Evolutionary conservation across 2,113 vertebrate species (phyloP), one percentile per base, ranked within the genome.

Genomic region (Hystrix cristata): DNA sequence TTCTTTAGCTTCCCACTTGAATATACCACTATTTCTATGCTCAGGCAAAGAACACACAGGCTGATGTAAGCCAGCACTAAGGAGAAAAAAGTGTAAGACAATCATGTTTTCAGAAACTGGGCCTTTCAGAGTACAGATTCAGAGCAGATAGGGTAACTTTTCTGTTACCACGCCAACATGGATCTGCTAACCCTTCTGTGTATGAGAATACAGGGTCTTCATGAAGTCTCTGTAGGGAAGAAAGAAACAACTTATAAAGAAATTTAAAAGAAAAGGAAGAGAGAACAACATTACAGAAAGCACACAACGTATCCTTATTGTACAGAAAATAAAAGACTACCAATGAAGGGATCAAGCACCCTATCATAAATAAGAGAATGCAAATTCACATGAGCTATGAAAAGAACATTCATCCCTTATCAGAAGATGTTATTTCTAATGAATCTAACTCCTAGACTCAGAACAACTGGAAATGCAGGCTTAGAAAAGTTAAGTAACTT

Each of bases 161-260:
- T 64, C 87, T 62, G 46, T 76, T 90, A 89, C 23, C 38, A 53
- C 0, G 4, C 84, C 96, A 92, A 78, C 29, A 14, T 1, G 25
- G 55, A n/a, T 79, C 71, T 79, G 48, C 86, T 57, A 90, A 95
- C 29, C 31, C 27, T 34, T 94, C 76, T 69, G 53, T 87, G 34
- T 38, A 48, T 14, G 48, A 97, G 69, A 94, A 94, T 69, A 85
- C 18, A 57, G 34, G 57, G 64, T 78, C 60, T 94, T 96, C 95
- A 91, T 91, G 67, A 96, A 25, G 12, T 85, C 19, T 76, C 79
- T 46, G 8, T 7, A 94, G 79, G 19, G 78, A 72, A 95, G 80
- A 87, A 95, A 93, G 16, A 86, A 94, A 93, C 43, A 53, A 65
- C 60, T 69, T 27, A 87, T 4, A n/a, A 65, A 87, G 19, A 81